Base-by-base conservation (phyloP, 1,140 invertebrate species). In the Cataglyphis hispanica region DNA sequence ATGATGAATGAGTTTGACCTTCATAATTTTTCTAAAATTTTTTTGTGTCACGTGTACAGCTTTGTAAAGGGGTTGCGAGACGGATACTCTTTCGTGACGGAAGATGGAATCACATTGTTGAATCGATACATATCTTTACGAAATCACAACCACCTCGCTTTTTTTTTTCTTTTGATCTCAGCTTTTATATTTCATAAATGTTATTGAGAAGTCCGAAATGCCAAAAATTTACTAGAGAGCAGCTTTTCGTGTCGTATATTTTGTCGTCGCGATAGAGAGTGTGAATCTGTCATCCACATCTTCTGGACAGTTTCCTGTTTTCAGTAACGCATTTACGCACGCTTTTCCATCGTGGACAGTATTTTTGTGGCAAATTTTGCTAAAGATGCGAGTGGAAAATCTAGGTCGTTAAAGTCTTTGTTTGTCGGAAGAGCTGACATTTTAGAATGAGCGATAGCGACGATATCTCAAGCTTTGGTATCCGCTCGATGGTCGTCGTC, bases 361-460 rank as follows among this genome's bases (percentile, higher is more conserved):
- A 56, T 69, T 53, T 83, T 61, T 60, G 22, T 37, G 19, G 34
- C 13, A 53, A 27, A 53, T 67, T 66, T 84, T 50, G 25, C 16
- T 37, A 31, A 81, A 46, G 7, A 69, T 63, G n/a, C 50, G 60
- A 77, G 61, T 63, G 60, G 40, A 50, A 63, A 63, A 40, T 85
- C 67, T 50, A 37, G 34, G 58, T 89, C 84, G 87, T 91, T 90
- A 84, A 81, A 76, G 50, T 80, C 77, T 85, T 87, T 90, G 85
- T 91, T 91, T 85, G 75, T 85, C 78, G 78, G 85, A 84, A 84
- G 61, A 61, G 61, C 53, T 84, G 87, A 86, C 85, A 27, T 90
- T 85, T 76, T 22, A 58, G 70, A 78, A 84, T 85, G 89, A 91
- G 56, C 50, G 75, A 86, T 90, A 56, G 87, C 58, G 56, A 60